Conservation (phyloP, 2,113 vertebrate species). For the Dolichotis patagonum region DNA sequence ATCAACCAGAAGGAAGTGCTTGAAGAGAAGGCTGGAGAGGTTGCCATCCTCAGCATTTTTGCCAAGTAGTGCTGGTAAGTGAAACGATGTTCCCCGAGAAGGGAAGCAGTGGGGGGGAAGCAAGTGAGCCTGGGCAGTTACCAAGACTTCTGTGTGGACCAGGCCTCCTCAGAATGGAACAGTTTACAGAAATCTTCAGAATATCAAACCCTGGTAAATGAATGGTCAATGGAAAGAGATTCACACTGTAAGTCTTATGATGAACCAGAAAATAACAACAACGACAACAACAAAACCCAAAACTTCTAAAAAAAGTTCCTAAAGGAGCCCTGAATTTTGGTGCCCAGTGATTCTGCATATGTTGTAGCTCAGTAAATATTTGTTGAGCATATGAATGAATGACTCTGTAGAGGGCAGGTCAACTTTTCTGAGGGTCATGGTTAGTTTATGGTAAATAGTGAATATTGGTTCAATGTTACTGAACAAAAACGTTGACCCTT, state of each 20-base stretch:
- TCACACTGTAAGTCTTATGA: not conserved
- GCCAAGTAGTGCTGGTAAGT: not conserved
- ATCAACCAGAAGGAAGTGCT: not conserved
- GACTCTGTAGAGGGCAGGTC: not conserved
- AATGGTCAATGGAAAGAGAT: not conserved
- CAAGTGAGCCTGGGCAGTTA: not conserved
- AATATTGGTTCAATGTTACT: not conserved
- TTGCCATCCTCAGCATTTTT: not conserved
- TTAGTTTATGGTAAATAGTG: not conserved
- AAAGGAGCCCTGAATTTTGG: not conserved
- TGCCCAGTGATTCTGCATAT: not conserved
- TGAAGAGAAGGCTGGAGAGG: not conserved
- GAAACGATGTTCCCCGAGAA: not conserved
- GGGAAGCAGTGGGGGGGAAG: not conserved
- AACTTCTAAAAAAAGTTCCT: not conserved
- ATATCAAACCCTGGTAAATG: not conserved
- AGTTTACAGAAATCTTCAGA: slow-evolving; percentile 21
- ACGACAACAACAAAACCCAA: not conserved
- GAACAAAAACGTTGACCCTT: not conserved
- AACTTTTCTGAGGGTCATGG: not conserved
- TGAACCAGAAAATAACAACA: not conserved
- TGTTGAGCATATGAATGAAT: not conserved
- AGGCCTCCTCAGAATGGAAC: not conserved
- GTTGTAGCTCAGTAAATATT: not conserved
- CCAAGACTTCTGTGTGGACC: not conserved